Evolutionary conservation across 2,888 invertebrate genomes (phyloP), one percentile per base, ranked within the genome.

Genomic region (Drosophila planitibia): DNA sequence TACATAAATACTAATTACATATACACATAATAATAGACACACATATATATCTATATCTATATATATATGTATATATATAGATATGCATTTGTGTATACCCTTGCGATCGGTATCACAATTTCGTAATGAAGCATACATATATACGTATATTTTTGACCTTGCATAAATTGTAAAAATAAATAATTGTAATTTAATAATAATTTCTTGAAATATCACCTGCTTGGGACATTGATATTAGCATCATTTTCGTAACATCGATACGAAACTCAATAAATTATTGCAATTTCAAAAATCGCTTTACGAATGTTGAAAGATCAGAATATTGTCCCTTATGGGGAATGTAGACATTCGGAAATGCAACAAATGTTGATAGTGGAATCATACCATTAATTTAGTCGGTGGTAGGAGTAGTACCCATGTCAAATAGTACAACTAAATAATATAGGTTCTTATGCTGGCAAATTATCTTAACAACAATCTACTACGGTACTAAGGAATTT

Each of bases 1-100:
- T 70, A 67, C 71, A 74, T 61, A 67, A 63, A 57, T 63, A 59
- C 73, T 67, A 61, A 76, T 76, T 60, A 72, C 53, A 72, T 4
- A 39, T 41, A 53, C 55, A 61, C 37, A 59, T 47, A n/a, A 52
- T 44, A 25, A 41, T 41, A 57, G 19, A 61, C 37, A 53, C 49
- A 61, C 7, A 57, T 35, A 63, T 30, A 22, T 16, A 57, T 41
- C 5, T 1, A 64, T 35, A 32, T 62, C 47, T 30, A 28, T n/a
- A 63, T 32, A 16, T 16, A 16, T 16, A 6, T 2, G 19, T 7
- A 19, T 7, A 64, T 35, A 33, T 55, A 37, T 33, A 44, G 44
- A 49, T 65, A 30, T 75, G 60, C 49, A 49, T 47, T 16, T 47
- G 25, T 25, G n/a, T 6, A 52, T 30, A 28, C 51, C 51, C 51